phyloP scores from a whole-genome alignment of 2,113 vertebrate species.

The Cinclus mexicanus region DNA sequence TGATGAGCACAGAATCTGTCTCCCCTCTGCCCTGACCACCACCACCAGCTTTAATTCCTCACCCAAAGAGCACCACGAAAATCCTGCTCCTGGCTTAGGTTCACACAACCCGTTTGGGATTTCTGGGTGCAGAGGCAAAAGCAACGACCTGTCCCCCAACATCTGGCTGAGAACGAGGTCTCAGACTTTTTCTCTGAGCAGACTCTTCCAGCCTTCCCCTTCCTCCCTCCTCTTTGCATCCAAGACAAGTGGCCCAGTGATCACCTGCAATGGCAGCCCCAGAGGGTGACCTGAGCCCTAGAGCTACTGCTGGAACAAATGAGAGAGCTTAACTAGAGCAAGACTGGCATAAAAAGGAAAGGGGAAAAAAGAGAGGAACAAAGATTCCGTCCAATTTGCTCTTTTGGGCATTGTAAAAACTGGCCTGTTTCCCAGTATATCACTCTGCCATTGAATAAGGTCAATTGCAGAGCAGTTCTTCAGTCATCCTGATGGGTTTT shows the following conservation, averaged over 20 bases:
- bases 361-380: slow-evolving; percentile 70
- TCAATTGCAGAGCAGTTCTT: slow-evolving; percentile 77
- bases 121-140: not conserved
- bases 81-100: not conserved
- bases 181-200: not conserved
- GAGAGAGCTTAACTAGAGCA: slow-evolving; percentile 75
- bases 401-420: slow-evolving; percentile 80
- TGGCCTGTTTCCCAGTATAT: slow-evolving; percentile 84
- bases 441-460: slow-evolving; percentile 80
- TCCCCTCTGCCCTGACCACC: not conserved
- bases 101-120: fast-evolving
- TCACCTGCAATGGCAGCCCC: slow-evolving; percentile 73
- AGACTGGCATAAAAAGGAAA: slow-evolving; percentile 71
- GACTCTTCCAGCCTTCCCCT: not conserved
- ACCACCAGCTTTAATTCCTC: not conserved
- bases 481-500: slow-evolving; percentile 79
- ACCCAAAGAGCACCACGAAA: fast-evolving
- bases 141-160: not conserved
- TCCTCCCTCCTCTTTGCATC: slow-evolving; percentile 29
- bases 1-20: not conserved
- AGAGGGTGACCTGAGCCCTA: slow-evolving; percentile 70
- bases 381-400: slow-evolving; percentile 84
- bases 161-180: not conserved
- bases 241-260: slow-evolving; percentile 30
- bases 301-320: slow-evolving; percentile 69